phyloP scores from a whole-genome alignment of 2,113 vertebrate genomes.

The Neodon shergylaensis region DNA sequence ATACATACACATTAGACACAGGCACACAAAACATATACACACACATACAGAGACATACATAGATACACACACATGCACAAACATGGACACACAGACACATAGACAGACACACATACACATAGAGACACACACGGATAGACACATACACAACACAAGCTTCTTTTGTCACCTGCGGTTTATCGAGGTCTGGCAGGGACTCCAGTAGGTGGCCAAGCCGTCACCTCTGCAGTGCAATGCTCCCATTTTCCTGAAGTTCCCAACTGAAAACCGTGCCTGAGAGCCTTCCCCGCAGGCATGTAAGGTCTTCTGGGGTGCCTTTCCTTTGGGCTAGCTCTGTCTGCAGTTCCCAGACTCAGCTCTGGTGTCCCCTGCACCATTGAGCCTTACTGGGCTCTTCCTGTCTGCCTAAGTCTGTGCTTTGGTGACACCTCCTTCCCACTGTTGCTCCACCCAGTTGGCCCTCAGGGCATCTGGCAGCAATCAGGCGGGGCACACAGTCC shows the following conservation, averaged over 20 bases:
- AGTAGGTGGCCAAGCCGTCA: no score
- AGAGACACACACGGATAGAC: neutral
- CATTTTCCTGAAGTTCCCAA: no score
- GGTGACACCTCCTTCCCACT: neutral
- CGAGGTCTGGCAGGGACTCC: no score
- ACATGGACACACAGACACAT: neutral
- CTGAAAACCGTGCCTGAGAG: neutral
- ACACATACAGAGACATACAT: neutral
- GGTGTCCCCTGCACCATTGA: neutral
- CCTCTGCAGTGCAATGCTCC: no score
- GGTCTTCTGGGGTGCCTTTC: neutral
- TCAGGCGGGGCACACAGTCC: neutral
- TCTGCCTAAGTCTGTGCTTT: neutral
- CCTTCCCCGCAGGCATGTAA: neutral
- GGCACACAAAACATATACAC: neutral
- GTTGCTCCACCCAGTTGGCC: neutral
- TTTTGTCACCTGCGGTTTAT: neutral
- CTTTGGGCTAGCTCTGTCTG: neutral
- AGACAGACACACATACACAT: neutral
- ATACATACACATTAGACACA: no score
- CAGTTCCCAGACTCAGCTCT: neutral
- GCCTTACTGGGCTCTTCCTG: neutral
- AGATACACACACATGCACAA: neutral
- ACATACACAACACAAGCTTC: neutral
- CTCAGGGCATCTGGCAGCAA: neutral